Percentiles rank a stretch among this genome's conserved stretches.
phyloP scores from a whole-genome alignment of 2,797 vertebrate genomes.

The Otolemur crassicaudatus region DNA sequence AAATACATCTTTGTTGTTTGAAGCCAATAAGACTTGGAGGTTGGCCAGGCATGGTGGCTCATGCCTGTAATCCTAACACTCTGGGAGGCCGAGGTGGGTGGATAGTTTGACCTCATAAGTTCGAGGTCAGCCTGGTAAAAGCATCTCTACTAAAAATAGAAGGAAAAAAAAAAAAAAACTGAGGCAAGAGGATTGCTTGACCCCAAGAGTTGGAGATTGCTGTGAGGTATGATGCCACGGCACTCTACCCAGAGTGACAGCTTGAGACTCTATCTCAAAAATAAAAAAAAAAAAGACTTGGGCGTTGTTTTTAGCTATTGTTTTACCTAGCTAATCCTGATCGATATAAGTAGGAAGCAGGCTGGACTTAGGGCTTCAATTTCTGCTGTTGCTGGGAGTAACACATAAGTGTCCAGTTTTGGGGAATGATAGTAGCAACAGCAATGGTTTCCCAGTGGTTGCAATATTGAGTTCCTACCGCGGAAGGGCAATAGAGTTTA shows the following conservation, averaged over 20 bases:
- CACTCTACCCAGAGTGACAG: too few relatives aligned
- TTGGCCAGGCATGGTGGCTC: neutral
- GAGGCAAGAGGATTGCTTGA: too few relatives aligned
- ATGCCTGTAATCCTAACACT: too few relatives aligned
- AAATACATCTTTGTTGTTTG: constrained; percentile 42
- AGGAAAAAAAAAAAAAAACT: too few relatives aligned
- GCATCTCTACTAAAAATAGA: too few relatives aligned
- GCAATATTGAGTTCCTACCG: constrained; percentile 47
- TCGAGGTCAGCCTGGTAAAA: too few relatives aligned
- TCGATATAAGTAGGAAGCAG: neutral
- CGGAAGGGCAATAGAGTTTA: constrained; percentile 29
- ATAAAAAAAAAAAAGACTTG: neutral
- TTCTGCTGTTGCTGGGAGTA: constrained; percentile 50
- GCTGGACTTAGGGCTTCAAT: constrained; percentile 1
- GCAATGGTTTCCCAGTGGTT: constrained; percentile 5
- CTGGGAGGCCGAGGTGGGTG: too few relatives aligned
- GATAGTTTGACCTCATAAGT: too few relatives aligned
- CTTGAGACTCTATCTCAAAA: too few relatives aligned
- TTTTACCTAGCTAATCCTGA: neutral
- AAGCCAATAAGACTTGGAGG: neutral
- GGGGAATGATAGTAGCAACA: neutral
- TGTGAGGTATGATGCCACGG: too few relatives aligned
- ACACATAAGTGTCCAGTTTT: neutral
- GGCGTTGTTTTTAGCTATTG: neutral
- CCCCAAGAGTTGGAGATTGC: too few relatives aligned